Percentiles rank a stretch among this genome's conserved stretches.
Evolutionary conservation across 2,113 vertebrate species (phyloP).

Genomic region (Apteryx mantelli): DNA sequence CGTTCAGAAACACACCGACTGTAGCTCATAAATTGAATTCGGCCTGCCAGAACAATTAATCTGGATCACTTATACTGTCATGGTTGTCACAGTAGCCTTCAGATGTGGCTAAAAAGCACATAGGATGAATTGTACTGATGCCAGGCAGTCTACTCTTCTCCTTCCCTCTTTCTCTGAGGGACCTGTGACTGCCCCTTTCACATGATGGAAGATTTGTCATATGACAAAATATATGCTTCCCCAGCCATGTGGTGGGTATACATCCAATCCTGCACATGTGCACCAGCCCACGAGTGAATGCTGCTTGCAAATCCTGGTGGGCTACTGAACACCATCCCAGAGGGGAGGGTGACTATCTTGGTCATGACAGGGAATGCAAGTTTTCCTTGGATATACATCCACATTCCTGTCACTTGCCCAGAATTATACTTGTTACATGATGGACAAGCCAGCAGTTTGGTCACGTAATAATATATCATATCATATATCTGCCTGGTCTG

Average conservation of each 20-base stretch:
- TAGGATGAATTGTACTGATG: too few relatives aligned
- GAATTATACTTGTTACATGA: neutral
- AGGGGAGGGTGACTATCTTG: neutral
- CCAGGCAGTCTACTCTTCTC: neutral
- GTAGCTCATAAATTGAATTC: neutral
- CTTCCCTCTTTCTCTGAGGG: neutral
- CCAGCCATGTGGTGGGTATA: fast-evolving
- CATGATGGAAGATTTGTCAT: neutral
- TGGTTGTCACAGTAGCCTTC: neutral
- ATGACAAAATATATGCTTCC: neutral
- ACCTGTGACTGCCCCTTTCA: neutral
- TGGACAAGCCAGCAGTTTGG: too few relatives aligned
- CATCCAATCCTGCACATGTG: fast-evolving
- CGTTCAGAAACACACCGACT: neutral
- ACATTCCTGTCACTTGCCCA: neutral
- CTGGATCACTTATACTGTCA: neutral
- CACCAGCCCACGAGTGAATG: neutral
- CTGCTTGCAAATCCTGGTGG: neutral
- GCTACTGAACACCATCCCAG: neutral
- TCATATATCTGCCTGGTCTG: neutral
- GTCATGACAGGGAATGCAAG: neutral
- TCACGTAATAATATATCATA: too few relatives aligned
- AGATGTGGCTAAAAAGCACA: neutral
- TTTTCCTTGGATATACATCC: neutral
- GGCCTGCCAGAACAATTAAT: neutral